These are phyloP conservation scores for Cremastobaeus sp. DNA, from an alignment of 2,888 invertebrate genomes.

Conservation along the genomic window DNA sequence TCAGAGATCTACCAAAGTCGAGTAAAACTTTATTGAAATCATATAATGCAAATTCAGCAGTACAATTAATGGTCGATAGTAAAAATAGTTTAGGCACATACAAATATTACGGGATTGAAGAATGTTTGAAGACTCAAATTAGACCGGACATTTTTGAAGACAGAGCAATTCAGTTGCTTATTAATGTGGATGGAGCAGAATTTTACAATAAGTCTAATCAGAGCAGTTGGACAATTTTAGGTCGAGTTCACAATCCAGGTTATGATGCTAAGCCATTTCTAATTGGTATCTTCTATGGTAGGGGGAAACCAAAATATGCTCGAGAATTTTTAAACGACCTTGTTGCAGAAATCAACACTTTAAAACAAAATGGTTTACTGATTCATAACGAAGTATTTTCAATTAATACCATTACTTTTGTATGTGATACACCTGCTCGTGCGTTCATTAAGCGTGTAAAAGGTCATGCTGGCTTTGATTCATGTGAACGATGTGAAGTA, in stretches of 20 bases:
- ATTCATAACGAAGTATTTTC: constrained; percentile 33
- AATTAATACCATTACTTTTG: constrained; percentile 42
- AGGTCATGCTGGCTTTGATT: constrained; percentile 56
- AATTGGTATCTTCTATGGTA: constrained; percentile 27
- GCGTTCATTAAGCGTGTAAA: constrained; percentile 57
- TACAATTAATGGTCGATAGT: no score
- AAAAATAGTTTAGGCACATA: no score
- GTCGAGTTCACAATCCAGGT: constrained; percentile 12
- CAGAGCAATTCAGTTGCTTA: no score
- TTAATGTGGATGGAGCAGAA: no score
- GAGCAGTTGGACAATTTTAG: no score
- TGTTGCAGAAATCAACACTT: constrained; percentile 44
- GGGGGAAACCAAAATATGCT: constrained; percentile 45
- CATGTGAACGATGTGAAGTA: constrained; percentile 39
- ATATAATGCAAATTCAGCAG: no score
- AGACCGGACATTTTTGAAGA: no score
- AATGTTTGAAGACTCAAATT: no score
- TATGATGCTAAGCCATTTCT: constrained; percentile 27
- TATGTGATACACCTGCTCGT: constrained; percentile 61
- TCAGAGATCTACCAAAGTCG: no score
- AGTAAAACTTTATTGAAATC: no score
- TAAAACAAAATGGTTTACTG: constrained; percentile 50
- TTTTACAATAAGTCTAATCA: no score
- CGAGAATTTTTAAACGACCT: constrained; percentile 55
- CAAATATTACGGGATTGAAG: no score